Conservation (phyloP, 2,888 invertebrate species). For the Drosophila mimetica region DNA sequence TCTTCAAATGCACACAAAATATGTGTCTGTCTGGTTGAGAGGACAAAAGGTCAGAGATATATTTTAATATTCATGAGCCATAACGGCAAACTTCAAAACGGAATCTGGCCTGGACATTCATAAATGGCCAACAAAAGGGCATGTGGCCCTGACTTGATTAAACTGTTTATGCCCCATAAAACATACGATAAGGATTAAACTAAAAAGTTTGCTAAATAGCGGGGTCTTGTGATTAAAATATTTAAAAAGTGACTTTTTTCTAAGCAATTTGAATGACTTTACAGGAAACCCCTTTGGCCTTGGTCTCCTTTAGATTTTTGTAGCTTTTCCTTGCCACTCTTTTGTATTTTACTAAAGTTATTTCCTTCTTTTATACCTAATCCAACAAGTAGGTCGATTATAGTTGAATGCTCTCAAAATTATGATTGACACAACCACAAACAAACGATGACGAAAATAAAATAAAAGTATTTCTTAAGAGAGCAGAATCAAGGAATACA, state of each 20-base stretch:
- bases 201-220: constrained; percentile 17
- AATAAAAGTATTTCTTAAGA: too few species aligned
- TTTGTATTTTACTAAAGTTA: constrained; percentile 1
- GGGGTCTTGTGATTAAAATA: constrained; percentile 18
- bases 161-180: constrained; percentile 34
- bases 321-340: neutral
- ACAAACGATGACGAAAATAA: neutral
- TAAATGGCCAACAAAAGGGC: constrained; percentile 22
- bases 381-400: constrained; percentile 67
- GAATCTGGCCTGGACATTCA: constrained; percentile 27
- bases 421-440: constrained; percentile 60
- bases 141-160: constrained; percentile 37
- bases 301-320: constrained; percentile 17
- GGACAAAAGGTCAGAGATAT: constrained; percentile 66
- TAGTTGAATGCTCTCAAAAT: constrained; percentile 60
- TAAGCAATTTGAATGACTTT: constrained; percentile 16
- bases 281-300: constrained; percentile 14
- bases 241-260: constrained; percentile 20
- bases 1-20: constrained; percentile 48
- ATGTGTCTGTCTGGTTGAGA: constrained; percentile 36
- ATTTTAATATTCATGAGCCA: constrained; percentile 66
- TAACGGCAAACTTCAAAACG: constrained; percentile 23
- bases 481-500: neutral
- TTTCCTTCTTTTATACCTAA: constrained; percentile 8
- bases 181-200: constrained; percentile 27